Evolutionary conservation across 2,888 invertebrate species (phyloP), one percentile per base, ranked within the genome.

Genomic region (Hydropsyche betteni): DNA sequence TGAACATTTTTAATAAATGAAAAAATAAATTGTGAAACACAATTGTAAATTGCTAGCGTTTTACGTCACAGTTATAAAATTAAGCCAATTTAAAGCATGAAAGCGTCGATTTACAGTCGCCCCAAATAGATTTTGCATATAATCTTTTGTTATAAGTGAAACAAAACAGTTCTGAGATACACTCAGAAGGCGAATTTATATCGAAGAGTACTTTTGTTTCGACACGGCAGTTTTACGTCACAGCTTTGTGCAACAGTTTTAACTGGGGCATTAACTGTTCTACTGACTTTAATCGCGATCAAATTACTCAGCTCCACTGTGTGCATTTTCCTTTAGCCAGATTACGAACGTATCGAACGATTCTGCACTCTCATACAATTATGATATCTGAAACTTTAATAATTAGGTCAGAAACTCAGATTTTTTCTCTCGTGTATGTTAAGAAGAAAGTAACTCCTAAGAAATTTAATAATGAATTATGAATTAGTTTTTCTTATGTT

Each of bases 231-330:
- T 53, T 44, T 44, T 44, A 44, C 4, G 44, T 44, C 44, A 44
- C 53, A 53, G 53, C 53, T 53, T 53, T 53, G 53, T 53, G 24
- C 58, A 58, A 58, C 16, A 58, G 16, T 58, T 24, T 58, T 24
- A 58, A 24, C 58, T 58, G 14, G 24, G 24, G 24, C 58, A 58
- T 2, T 24, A 61, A 61, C 64, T 64, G 34, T 64, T 64, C 12
- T 10, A 44, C 44, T 44, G 36, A 64, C 64, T 64, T 64, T 64
- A 64, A 64, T 64, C 64, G 64, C 64, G 64, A 64, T 64, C 33
- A 64, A 64, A 64, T 64, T 64, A 64, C 34, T n/a, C 64, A 36
- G 36, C 64, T 64, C 58, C 4, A 44, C 58, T 14, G 4, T 16
- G 58, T 58, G 58, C 58, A 58, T 58, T 58, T 64, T 64, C 64